phyloP scores from a whole-genome alignment of 2,113 vertebrate genomes.

The Brachypodius melanocephalos region DNA sequence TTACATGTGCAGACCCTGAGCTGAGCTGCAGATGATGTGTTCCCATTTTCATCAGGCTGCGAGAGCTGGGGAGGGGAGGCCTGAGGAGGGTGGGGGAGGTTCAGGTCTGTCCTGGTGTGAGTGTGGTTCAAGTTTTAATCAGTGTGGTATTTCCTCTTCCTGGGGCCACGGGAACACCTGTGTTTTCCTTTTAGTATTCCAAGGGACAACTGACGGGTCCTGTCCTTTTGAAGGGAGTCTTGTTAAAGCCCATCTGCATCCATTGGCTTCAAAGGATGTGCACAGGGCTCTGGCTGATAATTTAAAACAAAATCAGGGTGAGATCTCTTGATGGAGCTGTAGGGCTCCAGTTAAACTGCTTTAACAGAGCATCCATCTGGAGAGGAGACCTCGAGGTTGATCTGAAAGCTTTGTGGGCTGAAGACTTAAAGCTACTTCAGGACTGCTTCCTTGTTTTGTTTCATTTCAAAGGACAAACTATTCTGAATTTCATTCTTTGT shows the following conservation, averaged over 20 bases:
- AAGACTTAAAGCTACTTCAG: neutral
- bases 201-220: neutral
- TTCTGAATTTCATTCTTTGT: neutral
- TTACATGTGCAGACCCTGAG: neutral
- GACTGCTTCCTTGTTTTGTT: neutral
- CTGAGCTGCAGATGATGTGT: neutral
- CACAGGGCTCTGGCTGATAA: neutral
- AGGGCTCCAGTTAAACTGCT: neutral
- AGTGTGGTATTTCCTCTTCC: conserved; percentile 69
- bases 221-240: neutral
- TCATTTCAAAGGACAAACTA: neutral
- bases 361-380: neutral
- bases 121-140: conserved; percentile 53
- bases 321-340: neutral
- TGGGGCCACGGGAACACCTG: conserved; percentile 59
- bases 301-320: neutral
- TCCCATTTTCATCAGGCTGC: neutral
- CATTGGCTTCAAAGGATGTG: neutral
- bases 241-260: neutral
- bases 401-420: neutral
- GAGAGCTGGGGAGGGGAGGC: neutral
- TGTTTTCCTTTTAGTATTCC: conserved; percentile 45
- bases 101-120: neutral
- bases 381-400: neutral
- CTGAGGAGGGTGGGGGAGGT: neutral